A percentile compares a stretch with the other conserved stretches of the same genome.
Evolutionary conservation across 2,113 vertebrate species (phyloP).

Genomic region (Chaetorhynchus papuensis): DNA sequence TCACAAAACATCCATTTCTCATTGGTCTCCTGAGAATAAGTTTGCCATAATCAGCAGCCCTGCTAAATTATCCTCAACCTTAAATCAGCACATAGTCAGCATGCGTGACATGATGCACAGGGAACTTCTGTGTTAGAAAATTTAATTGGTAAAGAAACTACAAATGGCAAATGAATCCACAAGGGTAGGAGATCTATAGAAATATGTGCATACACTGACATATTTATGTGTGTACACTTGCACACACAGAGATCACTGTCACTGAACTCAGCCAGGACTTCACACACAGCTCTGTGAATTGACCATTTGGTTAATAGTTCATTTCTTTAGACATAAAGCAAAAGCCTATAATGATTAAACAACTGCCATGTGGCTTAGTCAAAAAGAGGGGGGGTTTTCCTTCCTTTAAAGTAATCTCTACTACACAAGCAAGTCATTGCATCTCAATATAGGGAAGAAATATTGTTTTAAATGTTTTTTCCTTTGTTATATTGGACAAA

Average conservation of each 20-base stretch:
- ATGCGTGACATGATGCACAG: neutral
- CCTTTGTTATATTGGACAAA: neutral
- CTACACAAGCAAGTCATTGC: neutral
- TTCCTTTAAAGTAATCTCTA: neutral
- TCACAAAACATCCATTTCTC: neutral
- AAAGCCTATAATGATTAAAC: neutral
- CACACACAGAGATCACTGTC: neutral
- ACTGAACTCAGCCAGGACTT: neutral
- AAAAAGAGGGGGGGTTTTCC: rapidly evolving
- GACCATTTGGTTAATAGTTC: neutral
- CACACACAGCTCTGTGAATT: neutral
- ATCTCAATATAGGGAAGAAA: neutral
- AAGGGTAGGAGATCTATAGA: neutral
- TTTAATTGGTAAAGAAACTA: neutral
- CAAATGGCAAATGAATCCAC: neutral
- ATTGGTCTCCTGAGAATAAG: neutral
- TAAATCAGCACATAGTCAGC: neutral
- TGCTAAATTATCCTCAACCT: neutral
- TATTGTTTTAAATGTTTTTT: neutral
- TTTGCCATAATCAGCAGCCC: neutral
- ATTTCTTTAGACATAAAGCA: neutral
- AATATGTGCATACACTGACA: neutral
- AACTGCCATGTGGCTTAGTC: neutral
- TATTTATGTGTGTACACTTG: neutral
- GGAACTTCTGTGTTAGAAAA: neutral